Evolutionary conservation across 1,140 invertebrate genomes (phyloP).

Genomic region (Cydia strobilella): DNA sequence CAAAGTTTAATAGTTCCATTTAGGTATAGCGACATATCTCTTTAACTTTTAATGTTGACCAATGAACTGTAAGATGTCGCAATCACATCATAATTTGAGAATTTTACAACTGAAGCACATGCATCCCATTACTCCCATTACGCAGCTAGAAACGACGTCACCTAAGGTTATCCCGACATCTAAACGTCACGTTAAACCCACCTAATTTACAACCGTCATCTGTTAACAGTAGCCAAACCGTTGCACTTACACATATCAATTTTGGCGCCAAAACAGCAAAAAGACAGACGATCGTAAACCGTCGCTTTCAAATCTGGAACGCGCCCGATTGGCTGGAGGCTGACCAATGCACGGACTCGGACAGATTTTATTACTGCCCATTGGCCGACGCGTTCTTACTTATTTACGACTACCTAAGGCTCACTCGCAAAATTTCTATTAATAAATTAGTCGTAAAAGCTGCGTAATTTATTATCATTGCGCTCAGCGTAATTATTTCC

Average conservation of each 20-base stretch:
- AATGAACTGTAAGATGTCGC: background rate
- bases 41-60: background rate
- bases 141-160: conserved; percentile 1
- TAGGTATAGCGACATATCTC: too few species aligned
- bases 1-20: too few species aligned
- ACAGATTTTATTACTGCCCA: conserved; percentile 67
- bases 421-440: conserved; percentile 77
- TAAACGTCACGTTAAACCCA: conserved; percentile 3
- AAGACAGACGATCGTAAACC: conserved; percentile 72
- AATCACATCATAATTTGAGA: background rate
- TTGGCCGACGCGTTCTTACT: conserved; percentile 65
- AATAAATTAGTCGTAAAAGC: conserved; percentile 77
- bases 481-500: conserved; percentile 72
- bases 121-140: too few species aligned
- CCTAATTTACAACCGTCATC: conserved; percentile 24
- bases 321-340: conserved; percentile 59
- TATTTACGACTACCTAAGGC: conserved; percentile 74
- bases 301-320: conserved; percentile 73
- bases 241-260: conserved; percentile 51
- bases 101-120: background rate
- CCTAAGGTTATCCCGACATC: conserved; percentile 2
- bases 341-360: conserved; percentile 61
- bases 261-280: conserved; percentile 76
- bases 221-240: conserved; percentile 33
- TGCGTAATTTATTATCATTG: conserved; percentile 71